Base-by-base conservation (phyloP, 2,797 vertebrate genomes). In the Holocentrus rufus region DNA sequence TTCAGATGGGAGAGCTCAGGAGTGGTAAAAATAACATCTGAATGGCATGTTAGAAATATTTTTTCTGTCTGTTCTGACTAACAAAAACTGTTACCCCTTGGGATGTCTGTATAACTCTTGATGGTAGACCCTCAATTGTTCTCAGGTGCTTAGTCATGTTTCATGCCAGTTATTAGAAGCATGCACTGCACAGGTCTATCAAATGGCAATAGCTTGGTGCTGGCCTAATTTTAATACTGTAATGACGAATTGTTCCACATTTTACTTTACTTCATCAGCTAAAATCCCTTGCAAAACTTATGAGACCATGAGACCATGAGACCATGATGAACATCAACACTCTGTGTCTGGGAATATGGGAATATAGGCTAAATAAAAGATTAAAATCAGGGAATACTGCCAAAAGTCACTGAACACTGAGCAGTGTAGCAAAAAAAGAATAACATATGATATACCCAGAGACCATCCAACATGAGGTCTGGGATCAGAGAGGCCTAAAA, bases 61-160 rank as follows among this genome's bases (percentile, higher is more conserved):
- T 44, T 58, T 64, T 59, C 60, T 25, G 34, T 11, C 22, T 25
- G 14, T 25, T 57, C 18, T 52, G 42, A 39, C 22, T 15, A 55
- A 65, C 42, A 73, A 54, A 30, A 22, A 69, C 44, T 76, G 39
- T 80, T 72, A 64, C 57, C 61, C 71, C 27, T 59, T 36, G 53
- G 66, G 59, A 36, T 69, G 47, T 64, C 54, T 25, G 34, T 27
- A 25, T 36, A 52, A 57, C 31, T 61, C 55, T 62, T 54, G 23
- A 67, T 9, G 31, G 17, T 46, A 22, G n/a, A 59, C 4, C 22
- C 10, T 20, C 18, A 39, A n/a, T 46, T 44, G 49, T 80, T 72
- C 59, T 42, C 11, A 56, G 14, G 0, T 10, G 2, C 20, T 60
- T 42, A 23, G 31, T 69, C 61, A 66, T 72, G 27, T 14, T 9